Evolutionary conservation across 37 sponge, comb jelly and placozoan genomes (phyloP), one percentile per base, ranked within the genome.

Genomic region (Chondrilla cf. caribensis): DNA sequence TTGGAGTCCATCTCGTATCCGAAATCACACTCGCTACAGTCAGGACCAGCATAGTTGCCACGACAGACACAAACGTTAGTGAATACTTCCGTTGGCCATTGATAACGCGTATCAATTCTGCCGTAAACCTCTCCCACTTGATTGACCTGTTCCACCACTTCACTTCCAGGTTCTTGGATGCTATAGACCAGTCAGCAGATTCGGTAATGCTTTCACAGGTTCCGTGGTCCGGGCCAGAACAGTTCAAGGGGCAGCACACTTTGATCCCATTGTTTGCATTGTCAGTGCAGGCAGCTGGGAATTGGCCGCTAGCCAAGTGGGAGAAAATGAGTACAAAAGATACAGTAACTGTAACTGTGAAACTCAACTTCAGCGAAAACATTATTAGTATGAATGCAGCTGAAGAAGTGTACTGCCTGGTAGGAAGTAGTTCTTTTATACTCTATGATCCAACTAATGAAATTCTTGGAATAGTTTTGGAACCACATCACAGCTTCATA

Each of bases 71-170:
- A 84, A 6, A 84, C 84, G 2, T n/a, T 75, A 31, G 73, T 77
- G 54, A 84, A 84, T 4, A 84, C 84, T 8, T 37, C 43, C 5
- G 78, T 77, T 19, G 84, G 84, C 84, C 84, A 84, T 4, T 24
- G 24, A 67, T 84, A 84, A 31, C 84, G 77, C 2, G 77, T 19
- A 39, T 84, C 84, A 5, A 70, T 54, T 60, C 68, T 70, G 5
- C 39, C 39, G 19, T 15, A 19, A 18, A 37, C 31, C 11, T 26
- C 22, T 25, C 54, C n/a, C 3, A 55, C 55, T 21, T 42, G 41
- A 8, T 40, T 7, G 6, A 77, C 18, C 3, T 37, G 40, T 18
- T 18, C 57, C 4, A 26, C 36, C 2, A 77, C 55, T 9, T 3
- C 21, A 24, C 5, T 21, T 37, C 37, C 55, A 47, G 55, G n/a